Base-by-base conservation (phyloP, 1,140 invertebrate species). In the Geopemphigus sp. region DNA sequence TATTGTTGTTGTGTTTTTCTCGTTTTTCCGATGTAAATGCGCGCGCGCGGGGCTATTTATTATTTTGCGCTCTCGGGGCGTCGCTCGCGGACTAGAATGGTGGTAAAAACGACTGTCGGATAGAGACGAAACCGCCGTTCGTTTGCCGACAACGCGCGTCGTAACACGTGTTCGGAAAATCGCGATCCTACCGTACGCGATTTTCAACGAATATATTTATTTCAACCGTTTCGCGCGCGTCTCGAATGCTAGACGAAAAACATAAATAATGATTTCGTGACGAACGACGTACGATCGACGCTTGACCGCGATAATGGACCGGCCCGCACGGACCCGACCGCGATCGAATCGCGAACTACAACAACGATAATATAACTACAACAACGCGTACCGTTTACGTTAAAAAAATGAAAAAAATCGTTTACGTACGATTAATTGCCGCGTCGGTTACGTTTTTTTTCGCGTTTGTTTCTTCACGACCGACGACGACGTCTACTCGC, bases 231-330 rank as follows among this genome's bases (percentile, higher is more conserved):
- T 54, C 11, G 14, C 24, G 45, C 11, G 14, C 24, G 45, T 68
- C 22, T 26, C 8, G 15, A 68, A 68, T 12, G 39, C 6, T 22
- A 39, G 22, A 68, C 22, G n/a, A n/a, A 24, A 12, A 22, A 47
- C 22, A 45, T 68, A 19, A 47, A n/a, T n/a, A 64, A 39, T 68
- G 22, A 50, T 68, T 72, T 72, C 10, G 29, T 14, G 47, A 72
- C 10, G 53, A 72, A 72, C 15, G 47, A 29, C 68, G 29, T n/a
- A 54, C 68, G 47, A 72, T 29, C 19, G 68, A 54, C 50, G 54
- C 26, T 72, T 54, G 68, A 72, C 68, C 66, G 39, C 32, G n/a
- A 50, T 32, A n/a, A 50, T 32, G 45, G 39, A 68, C 39, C 29
- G n/a, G n/a, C 8, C 32, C 8, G 32, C 32, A 39, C 32, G 45